Percentiles rank a stretch among this genome's conserved stretches.
Evolutionary conservation across 30 jellyfish, hydroid and myxozoan genomes (phyloP).

Genomic region (Haliclystus octoradiatus): DNA sequence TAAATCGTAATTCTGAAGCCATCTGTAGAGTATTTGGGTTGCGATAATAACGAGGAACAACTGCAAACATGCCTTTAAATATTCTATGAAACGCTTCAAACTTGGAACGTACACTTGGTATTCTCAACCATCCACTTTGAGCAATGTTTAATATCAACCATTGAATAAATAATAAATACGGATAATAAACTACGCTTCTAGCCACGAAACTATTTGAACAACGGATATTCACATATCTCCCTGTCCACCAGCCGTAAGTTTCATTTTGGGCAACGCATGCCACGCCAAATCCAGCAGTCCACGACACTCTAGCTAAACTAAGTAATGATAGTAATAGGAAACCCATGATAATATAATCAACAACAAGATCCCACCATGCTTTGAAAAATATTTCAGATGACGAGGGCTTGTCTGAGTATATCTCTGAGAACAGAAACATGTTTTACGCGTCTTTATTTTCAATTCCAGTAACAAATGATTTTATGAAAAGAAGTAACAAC

Average conservation of each 20-base stretch:
- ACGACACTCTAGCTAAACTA: slow-evolving; percentile 53
- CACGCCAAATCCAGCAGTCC: slow-evolving; percentile 37
- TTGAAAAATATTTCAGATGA: slow-evolving; percentile 40
- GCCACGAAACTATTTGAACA: slow-evolving; percentile 50
- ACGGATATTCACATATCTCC: slow-evolving; percentile 49
- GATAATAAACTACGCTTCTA: slow-evolving; percentile 43
- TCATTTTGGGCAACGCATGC: slow-evolving; percentile 35
- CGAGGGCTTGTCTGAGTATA: slow-evolving; percentile 27
- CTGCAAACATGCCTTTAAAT: slow-evolving; percentile 44
- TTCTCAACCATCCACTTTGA: slow-evolving; percentile 58
- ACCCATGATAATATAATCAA: slow-evolving; percentile 57
- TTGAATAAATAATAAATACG: slow-evolving; percentile 35
- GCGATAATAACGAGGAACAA: slow-evolving; percentile 53
- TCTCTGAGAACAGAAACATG: slow-evolving; percentile 54
- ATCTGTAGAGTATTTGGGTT: slow-evolving; percentile 80
- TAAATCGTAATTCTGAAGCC: slow-evolving; percentile 63
- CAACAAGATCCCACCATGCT: slow-evolving; percentile 83
- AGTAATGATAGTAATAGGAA: slow-evolving; percentile 37
- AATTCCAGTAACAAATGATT: no score
- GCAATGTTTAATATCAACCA: slow-evolving; percentile 38
- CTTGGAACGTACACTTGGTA: slow-evolving; percentile 60
- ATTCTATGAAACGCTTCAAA: slow-evolving; percentile 68
- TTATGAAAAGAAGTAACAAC: no score
- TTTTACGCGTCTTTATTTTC: background rate
- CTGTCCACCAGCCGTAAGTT: slow-evolving; percentile 30